Evolutionary conservation across 2,888 invertebrate species (phyloP).

Genomic region (Orthosia gothica): DNA sequence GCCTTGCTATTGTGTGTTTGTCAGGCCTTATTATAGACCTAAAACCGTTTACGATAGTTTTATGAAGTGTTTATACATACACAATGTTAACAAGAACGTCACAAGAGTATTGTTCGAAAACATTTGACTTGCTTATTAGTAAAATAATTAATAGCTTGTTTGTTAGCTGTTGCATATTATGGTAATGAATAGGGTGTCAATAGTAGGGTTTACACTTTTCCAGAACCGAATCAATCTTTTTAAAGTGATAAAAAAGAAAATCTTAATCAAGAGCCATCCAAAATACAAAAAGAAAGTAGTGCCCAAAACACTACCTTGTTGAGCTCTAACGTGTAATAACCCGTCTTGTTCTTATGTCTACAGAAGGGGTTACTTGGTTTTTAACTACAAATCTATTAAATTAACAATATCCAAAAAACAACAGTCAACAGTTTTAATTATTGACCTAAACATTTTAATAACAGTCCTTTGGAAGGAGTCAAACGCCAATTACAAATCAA

Average conservation of each 20-base stretch:
- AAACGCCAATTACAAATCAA: neutral
- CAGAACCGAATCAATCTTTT: neutral
- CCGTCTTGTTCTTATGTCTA: too few species aligned
- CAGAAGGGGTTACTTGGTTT: neutral
- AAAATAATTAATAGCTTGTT: conserved; percentile 27
- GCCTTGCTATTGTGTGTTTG: too few species aligned
- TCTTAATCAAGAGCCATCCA: neutral
- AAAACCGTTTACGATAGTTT: neutral
- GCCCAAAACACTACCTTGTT: neutral
- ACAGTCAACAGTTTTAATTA: too few species aligned
- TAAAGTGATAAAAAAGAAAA: too few species aligned
- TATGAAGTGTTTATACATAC: neutral
- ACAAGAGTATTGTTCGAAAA: conserved; percentile 26
- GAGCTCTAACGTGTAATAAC: neutral
- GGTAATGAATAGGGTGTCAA: conserved; percentile 16
- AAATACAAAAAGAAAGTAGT: neutral
- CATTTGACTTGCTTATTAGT: conserved; percentile 4
- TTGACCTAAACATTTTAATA: too few species aligned
- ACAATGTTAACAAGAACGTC: neutral
- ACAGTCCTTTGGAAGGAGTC: neutral
- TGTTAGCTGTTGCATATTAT: conserved; percentile 25
- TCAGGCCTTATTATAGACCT: too few species aligned
- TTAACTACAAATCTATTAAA: neutral
- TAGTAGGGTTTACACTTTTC: conserved; percentile 18
- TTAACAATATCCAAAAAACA: neutral